Conservation (phyloP, 2,888 invertebrate genomes). For the Cerastis rubricosa region DNA sequence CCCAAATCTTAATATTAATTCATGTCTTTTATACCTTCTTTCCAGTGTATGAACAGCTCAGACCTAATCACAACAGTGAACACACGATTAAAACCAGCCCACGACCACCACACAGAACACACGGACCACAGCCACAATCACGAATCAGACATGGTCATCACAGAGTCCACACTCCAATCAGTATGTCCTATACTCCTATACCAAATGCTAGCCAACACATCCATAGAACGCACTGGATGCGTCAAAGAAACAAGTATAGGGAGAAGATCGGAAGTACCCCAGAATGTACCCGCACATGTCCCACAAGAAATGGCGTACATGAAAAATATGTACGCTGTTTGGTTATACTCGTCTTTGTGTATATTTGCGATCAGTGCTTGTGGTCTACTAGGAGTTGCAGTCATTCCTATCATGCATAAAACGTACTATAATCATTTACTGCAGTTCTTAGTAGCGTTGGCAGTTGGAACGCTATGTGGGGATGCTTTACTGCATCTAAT, state of each 20-base stretch:
- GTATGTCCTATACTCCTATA: slow-evolving; percentile 93
- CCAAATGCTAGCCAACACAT: slow-evolving; percentile 91
- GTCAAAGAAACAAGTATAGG: slow-evolving; percentile 81
- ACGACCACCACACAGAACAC: slow-evolving; percentile 73
- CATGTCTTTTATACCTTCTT: slow-evolving; percentile 48
- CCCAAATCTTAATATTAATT: neutral
- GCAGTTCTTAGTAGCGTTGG: slow-evolving; percentile 97
- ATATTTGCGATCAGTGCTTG: slow-evolving; percentile 96
- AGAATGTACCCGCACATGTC: slow-evolving; percentile 17
- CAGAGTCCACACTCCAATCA: slow-evolving; percentile 84
- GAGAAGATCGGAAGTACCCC: slow-evolving; percentile 51
- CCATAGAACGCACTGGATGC: slow-evolving; percentile 90
- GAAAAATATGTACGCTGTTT: slow-evolving; percentile 91
- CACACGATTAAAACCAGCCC: slow-evolving; percentile 80
- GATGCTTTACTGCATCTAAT: slow-evolving; percentile 98
- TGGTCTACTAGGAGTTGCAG: slow-evolving; percentile 96
- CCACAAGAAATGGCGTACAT: slow-evolving; percentile 74
- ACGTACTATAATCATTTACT: slow-evolving; percentile 96
- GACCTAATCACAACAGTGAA: slow-evolving; percentile 86
- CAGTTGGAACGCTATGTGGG: slow-evolving; percentile 97
- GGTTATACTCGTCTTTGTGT: slow-evolving; percentile 95
- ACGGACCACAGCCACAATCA: slow-evolving; percentile 67
- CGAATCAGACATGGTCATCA: slow-evolving; percentile 73
- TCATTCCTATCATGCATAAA: slow-evolving; percentile 97
- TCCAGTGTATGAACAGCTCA: slow-evolving; percentile 88